Evolutionary conservation across 2,888 invertebrate species (phyloP).

Genomic region (Theristus sp.): DNA sequence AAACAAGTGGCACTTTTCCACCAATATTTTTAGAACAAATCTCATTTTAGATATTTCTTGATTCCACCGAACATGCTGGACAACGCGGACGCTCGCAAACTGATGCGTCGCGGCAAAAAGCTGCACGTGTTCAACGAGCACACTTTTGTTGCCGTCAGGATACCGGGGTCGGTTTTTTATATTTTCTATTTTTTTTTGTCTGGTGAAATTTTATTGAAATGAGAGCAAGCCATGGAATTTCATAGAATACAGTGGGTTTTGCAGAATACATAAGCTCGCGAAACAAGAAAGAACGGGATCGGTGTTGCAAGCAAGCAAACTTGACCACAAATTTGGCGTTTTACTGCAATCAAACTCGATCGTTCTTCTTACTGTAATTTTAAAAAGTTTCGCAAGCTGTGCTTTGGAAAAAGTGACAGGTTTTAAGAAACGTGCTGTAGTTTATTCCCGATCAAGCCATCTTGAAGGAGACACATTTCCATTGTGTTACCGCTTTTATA

Average conservation of each 20-base stretch:
- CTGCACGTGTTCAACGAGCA: conserved; percentile 28
- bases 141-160: conserved; percentile 27
- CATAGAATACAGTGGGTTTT: background rate
- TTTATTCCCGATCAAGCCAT: background rate
- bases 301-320: too few species aligned
- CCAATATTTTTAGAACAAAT: too few species aligned
- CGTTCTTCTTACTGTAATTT: too few species aligned
- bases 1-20: background rate
- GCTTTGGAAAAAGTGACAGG: too few species aligned
- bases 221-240: background rate
- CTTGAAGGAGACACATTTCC: too few species aligned
- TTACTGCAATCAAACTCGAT: background rate
- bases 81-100: conserved; percentile 15
- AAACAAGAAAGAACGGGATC: too few species aligned
- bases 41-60: conserved; percentile 20
- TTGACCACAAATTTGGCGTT: background rate
- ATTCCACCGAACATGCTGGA: conserved; percentile 21
- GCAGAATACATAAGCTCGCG: too few species aligned
- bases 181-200: background rate
- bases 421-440: too few species aligned
- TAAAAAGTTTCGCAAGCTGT: too few species aligned
- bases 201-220: too few species aligned
- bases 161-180: conserved; percentile 17
- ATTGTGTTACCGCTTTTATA: too few species aligned
- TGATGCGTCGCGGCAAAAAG: conserved; percentile 24